A percentile compares a stretch with the other conserved stretches of the same genome.
These are phyloP conservation scores for Megalops atlanticus DNA, from an alignment of 2,113 vertebrate genomes.

Conservation along the genomic window DNA sequence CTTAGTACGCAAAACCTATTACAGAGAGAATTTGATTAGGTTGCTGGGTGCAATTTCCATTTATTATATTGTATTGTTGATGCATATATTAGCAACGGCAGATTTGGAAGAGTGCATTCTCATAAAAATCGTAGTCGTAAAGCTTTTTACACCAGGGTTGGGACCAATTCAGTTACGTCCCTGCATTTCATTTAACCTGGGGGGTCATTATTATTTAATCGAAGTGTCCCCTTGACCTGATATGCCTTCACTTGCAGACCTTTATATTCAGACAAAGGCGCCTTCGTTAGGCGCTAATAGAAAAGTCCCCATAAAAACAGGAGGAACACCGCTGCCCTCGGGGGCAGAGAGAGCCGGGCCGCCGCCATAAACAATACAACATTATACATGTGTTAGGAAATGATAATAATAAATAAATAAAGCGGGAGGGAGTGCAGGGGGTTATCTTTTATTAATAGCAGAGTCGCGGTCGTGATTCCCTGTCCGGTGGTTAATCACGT, in stretches of 20 bases:
- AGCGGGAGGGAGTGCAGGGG: slow-evolving; percentile 34
- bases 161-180: not conserved
- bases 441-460: slow-evolving; percentile 77
- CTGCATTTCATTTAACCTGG: not conserved
- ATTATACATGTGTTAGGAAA: slow-evolving; percentile 56
- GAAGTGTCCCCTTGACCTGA: not conserved
- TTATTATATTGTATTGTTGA: not conserved
- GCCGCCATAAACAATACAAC: slow-evolving; percentile 53
- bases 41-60: not conserved
- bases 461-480: slow-evolving; percentile 70
- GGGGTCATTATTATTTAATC: slow-evolving; percentile 11
- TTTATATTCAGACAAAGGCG: not conserved
- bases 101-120: not conserved
- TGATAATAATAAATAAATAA: slow-evolving; percentile 60
- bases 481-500: slow-evolving; percentile 71
- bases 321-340: slow-evolving; percentile 10
- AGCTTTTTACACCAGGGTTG: not conserved
- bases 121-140: not conserved
- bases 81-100: not conserved
- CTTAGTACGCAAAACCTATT: not conserved
- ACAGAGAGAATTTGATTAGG: not conserved
- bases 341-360: slow-evolving; percentile 1
- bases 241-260: not conserved
- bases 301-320: slow-evolving; percentile 28
- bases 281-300: slow-evolving; percentile 18